phyloP scores from a whole-genome alignment of 2,888 invertebrate genomes.

The Crocallis elinguaria region DNA sequence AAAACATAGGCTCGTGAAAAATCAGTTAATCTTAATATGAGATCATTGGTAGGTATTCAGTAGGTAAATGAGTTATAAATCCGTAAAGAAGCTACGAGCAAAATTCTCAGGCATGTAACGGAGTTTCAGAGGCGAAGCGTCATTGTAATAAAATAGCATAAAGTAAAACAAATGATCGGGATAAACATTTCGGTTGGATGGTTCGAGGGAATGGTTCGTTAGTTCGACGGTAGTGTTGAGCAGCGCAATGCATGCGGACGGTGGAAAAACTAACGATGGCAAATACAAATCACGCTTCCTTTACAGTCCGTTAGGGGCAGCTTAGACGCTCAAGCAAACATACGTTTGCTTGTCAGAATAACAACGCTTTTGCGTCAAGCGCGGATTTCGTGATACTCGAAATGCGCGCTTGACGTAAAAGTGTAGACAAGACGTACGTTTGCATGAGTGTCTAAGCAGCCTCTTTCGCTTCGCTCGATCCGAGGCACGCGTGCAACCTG shows the following conservation, averaged over 20 bases:
- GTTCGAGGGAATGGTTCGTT: conserved; percentile 74
- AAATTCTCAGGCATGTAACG: conserved; percentile 1
- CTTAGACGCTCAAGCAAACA: too few species aligned
- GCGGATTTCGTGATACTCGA: too few species aligned
- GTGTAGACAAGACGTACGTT: too few species aligned
- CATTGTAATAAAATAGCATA: conserved; percentile 47
- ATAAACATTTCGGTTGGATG: conserved; percentile 71
- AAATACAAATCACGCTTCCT: conserved; percentile 76
- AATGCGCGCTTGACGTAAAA: too few species aligned
- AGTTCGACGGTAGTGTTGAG: conserved; percentile 64
- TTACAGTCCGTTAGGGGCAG: conserved; percentile 33
- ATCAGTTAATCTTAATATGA: too few species aligned
- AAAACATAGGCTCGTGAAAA: too few species aligned
- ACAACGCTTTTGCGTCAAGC: too few species aligned
- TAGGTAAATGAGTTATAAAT: too few species aligned
- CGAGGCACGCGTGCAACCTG: background rate
- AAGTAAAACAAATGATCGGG: conserved; percentile 61
- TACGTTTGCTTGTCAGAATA: too few species aligned
- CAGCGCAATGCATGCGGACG: conserved; percentile 60
- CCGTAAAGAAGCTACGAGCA: too few species aligned
- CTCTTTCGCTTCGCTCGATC: conserved; percentile 13
- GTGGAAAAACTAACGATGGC: conserved; percentile 71
- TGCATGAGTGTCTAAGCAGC: too few species aligned
- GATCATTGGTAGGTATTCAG: background rate
- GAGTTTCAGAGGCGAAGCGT: conserved; percentile 16